Base-by-base conservation (phyloP, 2,888 invertebrate species). In the Operophtera brumata region DNA sequence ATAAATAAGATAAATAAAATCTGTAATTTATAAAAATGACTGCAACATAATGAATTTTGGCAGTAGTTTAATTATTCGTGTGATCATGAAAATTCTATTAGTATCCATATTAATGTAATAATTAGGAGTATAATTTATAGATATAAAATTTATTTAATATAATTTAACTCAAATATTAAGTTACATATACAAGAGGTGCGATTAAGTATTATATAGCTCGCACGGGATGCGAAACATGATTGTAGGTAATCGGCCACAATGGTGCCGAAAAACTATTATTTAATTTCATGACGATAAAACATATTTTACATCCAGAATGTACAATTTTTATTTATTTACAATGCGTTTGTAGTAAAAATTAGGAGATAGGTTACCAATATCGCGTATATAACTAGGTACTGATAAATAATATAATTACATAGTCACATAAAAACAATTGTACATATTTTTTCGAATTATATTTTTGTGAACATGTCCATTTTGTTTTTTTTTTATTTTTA, bases 391-490 rank as follows among this genome's bases (percentile, higher is more conserved):
- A 35, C 30, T 36, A 50, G 30, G 20, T 49, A 47, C 41, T 54
- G 51, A 44, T 46, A 32, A 47, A 28, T 44, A 43, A 47, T 47
- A 50, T 51, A 37, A 40, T 52, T 43, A 12, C 53, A n/a, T 50
- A 58, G 51, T 55, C 48, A 55, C 51, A 47, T 54, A 59, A 68
- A 73, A 71, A 70, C 75, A 71, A 77, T 69, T 86, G 87, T 88
- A 88, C 80, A 88, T 86, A 88, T 68, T 77, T 72, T 77, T 78
- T 84, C 77, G 78, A 87, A 86, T 86, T 88, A 88, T 86, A 87
- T 86, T 84, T 86, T 87, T 86, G 86, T 86, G 86, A 84, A 80
- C 77, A 72, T 77, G 57, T 55, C 34, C 7, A 75, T 67, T 59
- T 69, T 69, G 66, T 66, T 69, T 77, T 75, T 66, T 61, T 69